A percentile compares a stretch with the other conserved stretches of the same genome.
phyloP scores from a whole-genome alignment of 1,140 invertebrate genomes.

The Brachionus plicatilis region DNA sequence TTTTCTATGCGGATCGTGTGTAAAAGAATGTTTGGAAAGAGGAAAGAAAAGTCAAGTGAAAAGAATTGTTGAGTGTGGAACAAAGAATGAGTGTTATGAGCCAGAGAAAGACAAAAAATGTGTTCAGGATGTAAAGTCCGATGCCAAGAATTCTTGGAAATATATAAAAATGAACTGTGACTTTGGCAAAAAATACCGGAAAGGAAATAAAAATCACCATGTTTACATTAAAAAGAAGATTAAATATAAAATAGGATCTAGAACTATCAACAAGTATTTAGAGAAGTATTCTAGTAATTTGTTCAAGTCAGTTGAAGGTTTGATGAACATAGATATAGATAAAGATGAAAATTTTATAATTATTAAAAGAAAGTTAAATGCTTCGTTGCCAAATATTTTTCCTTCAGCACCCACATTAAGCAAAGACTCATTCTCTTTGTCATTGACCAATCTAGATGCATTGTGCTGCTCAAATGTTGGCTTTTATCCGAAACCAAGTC shows the following conservation, averaged over 20 bases:
- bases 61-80: neutral
- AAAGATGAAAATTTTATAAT: slow-evolving; percentile 28
- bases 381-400: neutral
- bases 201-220: neutral
- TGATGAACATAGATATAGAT: neutral
- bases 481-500: slow-evolving; percentile 16
- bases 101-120: neutral
- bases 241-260: neutral
- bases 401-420: neutral
- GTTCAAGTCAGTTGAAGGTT: slow-evolving; percentile 7
- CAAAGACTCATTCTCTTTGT: neutral
- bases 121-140: neutral
- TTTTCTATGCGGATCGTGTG: neutral
- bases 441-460: neutral
- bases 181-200: neutral
- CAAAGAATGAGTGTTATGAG: neutral
- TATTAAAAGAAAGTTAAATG: neutral
- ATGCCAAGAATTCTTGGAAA: slow-evolving; percentile 6
- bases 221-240: slow-evolving; percentile 3
- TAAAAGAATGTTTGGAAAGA: neutral
- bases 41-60: neutral
- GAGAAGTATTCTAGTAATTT: neutral
- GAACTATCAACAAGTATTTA: neutral
- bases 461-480: slow-evolving; percentile 12
- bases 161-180: slow-evolving; percentile 21